These are phyloP conservation scores for Illadopsis cleaveri DNA, from an alignment of 2,113 vertebrate species.

Conservation along the genomic window DNA sequence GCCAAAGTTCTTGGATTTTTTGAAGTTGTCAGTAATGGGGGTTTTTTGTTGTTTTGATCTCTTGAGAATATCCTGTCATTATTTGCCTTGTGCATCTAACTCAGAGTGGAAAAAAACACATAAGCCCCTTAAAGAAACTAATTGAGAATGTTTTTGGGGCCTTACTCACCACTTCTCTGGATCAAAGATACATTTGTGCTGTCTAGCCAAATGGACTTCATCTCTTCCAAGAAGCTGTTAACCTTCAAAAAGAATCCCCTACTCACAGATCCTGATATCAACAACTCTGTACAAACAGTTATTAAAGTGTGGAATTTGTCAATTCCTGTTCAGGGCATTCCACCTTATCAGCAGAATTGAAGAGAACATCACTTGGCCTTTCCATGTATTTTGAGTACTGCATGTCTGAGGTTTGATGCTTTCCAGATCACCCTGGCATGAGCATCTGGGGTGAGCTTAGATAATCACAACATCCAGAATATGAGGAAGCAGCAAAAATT, in stretches of 20 bases:
- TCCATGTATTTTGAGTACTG: neutral
- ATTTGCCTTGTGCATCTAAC: neutral
- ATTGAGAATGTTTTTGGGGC: neutral
- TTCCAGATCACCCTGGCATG: neutral
- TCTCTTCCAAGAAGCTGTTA: neutral
- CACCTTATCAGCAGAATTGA: neutral
- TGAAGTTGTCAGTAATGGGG: fast-evolving
- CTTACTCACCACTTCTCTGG: neutral
- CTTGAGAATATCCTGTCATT: neutral
- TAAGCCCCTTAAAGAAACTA: neutral
- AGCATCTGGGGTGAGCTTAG: neutral
- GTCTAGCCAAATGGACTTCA: neutral
- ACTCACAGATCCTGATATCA: neutral
- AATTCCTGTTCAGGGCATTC: neutral
- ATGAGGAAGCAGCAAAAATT: neutral
- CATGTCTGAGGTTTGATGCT: neutral
- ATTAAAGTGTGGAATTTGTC: neutral
- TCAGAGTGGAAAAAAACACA: neutral
- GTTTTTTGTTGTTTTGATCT: neutral
- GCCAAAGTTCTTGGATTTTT: neutral
- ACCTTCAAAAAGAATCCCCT: neutral
- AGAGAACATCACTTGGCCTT: neutral
- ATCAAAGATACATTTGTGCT: neutral
- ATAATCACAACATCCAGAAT: neutral
- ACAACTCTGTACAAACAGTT: neutral